phyloP scores from a whole-genome alignment of 2,888 invertebrate species.

The Drosophila paranaensis region DNA sequence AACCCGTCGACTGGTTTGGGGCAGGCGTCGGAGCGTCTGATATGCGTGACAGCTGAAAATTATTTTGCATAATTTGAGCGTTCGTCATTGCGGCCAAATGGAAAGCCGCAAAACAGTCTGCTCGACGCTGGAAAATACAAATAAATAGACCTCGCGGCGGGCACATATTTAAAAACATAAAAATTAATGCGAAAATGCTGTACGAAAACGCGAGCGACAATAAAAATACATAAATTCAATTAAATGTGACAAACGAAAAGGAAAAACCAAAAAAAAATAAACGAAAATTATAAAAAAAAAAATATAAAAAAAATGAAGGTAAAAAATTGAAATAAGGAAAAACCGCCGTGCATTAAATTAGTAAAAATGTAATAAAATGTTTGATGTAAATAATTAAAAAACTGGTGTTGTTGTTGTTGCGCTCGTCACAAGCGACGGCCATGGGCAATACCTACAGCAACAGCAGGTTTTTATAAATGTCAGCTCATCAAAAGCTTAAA shows the following conservation, averaged over 20 bases:
- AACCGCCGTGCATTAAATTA: conserved; percentile 61
- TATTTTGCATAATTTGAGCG: conserved; percentile 80
- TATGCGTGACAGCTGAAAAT: conserved; percentile 79
- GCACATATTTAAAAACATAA: conserved; percentile 68
- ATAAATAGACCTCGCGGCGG: conserved; percentile 37
- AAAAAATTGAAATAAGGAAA: conserved; percentile 34
- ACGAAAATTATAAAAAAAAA: conserved; percentile 1
- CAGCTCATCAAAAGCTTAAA: conserved; percentile 2
- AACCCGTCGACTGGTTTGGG: conserved; percentile 4
- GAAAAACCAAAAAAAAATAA: conserved; percentile 22
- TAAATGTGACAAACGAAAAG: conserved; percentile 76
- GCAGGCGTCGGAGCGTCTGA: conserved; percentile 38
- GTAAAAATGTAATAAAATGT: conserved; percentile 77
- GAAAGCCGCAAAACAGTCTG: conserved; percentile 70
- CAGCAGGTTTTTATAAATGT: conserved; percentile 51
- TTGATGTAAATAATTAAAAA: conserved; percentile 73
- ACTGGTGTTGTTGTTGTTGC: conserved; percentile 40
- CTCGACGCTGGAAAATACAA: conserved; percentile 15
- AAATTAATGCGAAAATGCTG: conserved; percentile 79
- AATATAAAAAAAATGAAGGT: neutral
- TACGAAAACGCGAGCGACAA: conserved; percentile 57
- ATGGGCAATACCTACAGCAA: conserved; percentile 12
- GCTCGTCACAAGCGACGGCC: conserved; percentile 26
- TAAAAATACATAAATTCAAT: conserved; percentile 81
- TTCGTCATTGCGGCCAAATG: conserved; percentile 55